phyloP scores from a whole-genome alignment of 2,113 vertebrate genomes.

The Amphiprion percula region DNA sequence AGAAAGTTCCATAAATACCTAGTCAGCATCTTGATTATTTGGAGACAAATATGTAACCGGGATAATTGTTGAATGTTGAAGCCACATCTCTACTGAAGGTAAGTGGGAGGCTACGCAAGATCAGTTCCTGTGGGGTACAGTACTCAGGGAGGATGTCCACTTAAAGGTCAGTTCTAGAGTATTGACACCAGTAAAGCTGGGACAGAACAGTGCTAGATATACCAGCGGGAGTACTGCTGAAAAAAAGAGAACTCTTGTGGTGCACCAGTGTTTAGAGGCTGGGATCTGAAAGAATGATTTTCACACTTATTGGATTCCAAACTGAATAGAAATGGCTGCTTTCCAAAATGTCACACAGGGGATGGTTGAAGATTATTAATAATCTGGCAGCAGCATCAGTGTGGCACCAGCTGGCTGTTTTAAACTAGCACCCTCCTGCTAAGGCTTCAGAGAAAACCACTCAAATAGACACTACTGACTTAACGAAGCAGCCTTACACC shows the following conservation, averaged over 20 bases:
- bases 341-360: constrained; percentile 26
- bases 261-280: neutral
- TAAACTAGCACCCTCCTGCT: constrained; percentile 40
- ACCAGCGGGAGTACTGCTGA: neutral
- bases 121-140: constrained; percentile 11
- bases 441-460: constrained; percentile 42
- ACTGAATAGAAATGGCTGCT: constrained; percentile 20
- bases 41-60: constrained; percentile 12
- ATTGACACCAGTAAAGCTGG: neutral
- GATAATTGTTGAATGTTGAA: constrained; percentile 32
- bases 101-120: constrained; percentile 2
- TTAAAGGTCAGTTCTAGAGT: neutral
- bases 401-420: constrained; percentile 54
- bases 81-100: constrained; percentile 14
- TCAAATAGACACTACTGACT: constrained; percentile 26
- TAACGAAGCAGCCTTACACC: constrained; percentile 46
- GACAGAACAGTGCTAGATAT: neutral
- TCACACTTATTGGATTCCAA: constrained; percentile 11
- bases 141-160: neutral
- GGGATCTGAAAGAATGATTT: neutral
- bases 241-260: neutral
- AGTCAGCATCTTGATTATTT: neutral
- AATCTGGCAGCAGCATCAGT: constrained; percentile 43
- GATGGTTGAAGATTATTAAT: constrained; percentile 46
- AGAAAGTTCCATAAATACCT: too few relatives aligned